These are phyloP conservation scores for Merodon equestris DNA, from an alignment of 2,888 invertebrate genomes.

Conservation along the genomic window DNA sequence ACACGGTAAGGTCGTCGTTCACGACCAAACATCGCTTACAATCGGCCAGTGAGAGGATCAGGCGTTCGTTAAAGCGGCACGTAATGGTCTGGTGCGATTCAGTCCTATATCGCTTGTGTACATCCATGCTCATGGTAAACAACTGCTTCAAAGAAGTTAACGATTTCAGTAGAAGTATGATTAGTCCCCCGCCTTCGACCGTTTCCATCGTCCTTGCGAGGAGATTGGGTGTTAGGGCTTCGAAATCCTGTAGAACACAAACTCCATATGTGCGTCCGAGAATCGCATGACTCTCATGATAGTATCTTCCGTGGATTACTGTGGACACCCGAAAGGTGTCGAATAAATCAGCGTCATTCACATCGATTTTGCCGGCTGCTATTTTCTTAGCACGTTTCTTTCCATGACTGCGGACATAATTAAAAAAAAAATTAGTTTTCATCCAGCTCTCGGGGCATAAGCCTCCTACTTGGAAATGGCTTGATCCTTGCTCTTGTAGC, in stretches of 20 bases:
- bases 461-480: conserved; percentile 88
- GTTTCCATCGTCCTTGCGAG: conserved; percentile 98
- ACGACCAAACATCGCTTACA: conserved; percentile 94
- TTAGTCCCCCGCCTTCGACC: conserved; percentile 97
- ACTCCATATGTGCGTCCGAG: conserved; percentile 98
- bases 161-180: conserved; percentile 91
- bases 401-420: conserved; percentile 83
- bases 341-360: conserved; percentile 97
- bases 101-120: conserved; percentile 94
- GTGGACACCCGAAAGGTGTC: conserved; percentile 97
- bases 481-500: conserved; percentile 96
- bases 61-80: conserved; percentile 97
- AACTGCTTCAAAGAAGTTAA: conserved; percentile 94
- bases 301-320: conserved; percentile 97
- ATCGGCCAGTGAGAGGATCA: conserved; percentile 92
- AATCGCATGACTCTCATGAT: conserved; percentile 98
- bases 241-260: conserved; percentile 97
- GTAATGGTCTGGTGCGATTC: conserved; percentile 95
- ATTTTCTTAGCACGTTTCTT: conserved; percentile 97
- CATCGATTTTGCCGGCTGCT: conserved; percentile 90
- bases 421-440: too few species aligned
- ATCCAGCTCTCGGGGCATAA: neutral
- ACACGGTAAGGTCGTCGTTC: conserved; percentile 93
- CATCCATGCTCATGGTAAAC: conserved; percentile 98
- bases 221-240: conserved; percentile 97